phyloP scores from a whole-genome alignment of 2,113 vertebrate species.

The Ptilonorhynchus violaceus region DNA sequence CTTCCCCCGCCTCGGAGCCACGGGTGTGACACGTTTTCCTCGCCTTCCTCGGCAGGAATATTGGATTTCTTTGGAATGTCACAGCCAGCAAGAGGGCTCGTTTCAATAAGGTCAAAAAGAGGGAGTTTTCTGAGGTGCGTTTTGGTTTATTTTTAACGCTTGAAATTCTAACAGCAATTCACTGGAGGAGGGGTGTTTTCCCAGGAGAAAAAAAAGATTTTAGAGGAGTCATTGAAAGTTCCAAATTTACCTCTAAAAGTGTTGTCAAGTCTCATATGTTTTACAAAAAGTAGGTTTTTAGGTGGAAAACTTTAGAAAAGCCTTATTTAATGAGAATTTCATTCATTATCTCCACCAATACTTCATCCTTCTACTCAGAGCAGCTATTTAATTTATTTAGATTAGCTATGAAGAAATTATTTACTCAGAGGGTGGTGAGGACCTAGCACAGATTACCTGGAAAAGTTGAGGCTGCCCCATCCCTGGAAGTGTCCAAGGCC shows the following conservation, averaged over 20 bases:
- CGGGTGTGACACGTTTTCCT: neutral
- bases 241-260: neutral
- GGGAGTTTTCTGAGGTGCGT: rapidly evolving
- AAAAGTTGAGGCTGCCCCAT: neutral
- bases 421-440: no score
- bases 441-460: neutral
- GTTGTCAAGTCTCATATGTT: neutral
- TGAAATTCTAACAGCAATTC: rapidly evolving
- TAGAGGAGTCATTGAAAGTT: neutral
- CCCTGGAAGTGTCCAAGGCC: neutral
- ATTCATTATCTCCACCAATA: no score
- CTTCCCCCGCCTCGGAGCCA: neutral
- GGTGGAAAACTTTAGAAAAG: neutral
- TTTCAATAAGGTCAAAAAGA: neutral
- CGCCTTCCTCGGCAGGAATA: neutral
- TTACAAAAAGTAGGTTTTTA: neutral
- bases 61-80: neutral
- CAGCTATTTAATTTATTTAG: neutral
- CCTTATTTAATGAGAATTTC: neutral
- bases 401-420: neutral
- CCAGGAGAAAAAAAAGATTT: neutral
- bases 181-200: neutral
- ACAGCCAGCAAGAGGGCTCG: neutral
- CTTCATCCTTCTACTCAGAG: neutral
- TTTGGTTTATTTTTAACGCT: neutral